Conservation (phyloP, 2,888 invertebrate species). For the Malachius bipustulatus region DNA sequence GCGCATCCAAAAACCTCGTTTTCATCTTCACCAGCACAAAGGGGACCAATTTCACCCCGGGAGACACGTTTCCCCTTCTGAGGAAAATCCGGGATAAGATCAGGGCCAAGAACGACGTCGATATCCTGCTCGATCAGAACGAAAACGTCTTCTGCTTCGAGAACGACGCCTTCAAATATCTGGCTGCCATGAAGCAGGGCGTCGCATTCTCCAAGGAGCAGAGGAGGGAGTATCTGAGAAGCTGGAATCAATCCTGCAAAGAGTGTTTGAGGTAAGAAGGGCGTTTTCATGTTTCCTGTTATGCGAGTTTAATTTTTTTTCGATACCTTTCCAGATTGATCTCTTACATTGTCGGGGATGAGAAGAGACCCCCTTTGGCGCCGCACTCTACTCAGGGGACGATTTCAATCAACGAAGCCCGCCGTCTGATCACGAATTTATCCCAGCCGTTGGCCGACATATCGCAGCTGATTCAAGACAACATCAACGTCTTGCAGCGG, state of each 20-base stretch:
- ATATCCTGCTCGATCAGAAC: slow-evolving; percentile 21
- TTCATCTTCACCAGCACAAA: slow-evolving; percentile 31
- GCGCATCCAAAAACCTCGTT: slow-evolving; percentile 29
- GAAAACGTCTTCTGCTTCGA: slow-evolving; percentile 32
- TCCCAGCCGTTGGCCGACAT: slow-evolving; percentile 31
- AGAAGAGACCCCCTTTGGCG: slow-evolving; percentile 17
- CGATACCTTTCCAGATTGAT: slow-evolving; percentile 23
- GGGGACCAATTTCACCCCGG: slow-evolving; percentile 26
- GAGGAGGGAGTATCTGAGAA: slow-evolving; percentile 16
- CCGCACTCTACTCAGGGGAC: slow-evolving; percentile 30
- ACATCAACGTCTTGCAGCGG: slow-evolving; percentile 24
- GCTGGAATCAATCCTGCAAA: slow-evolving; percentile 19
- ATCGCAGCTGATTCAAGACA: slow-evolving; percentile 29
- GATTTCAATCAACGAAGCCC: slow-evolving; percentile 29
- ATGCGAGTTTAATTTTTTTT: slow-evolving; percentile 10
- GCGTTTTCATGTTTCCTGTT: neutral
- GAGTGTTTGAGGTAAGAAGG: slow-evolving; percentile 25
- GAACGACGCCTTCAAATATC: slow-evolving; percentile 30
- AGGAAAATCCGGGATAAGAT: slow-evolving; percentile 23
- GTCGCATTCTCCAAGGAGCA: slow-evolving; percentile 15
- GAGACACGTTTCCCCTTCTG: slow-evolving; percentile 26
- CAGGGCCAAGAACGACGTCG: slow-evolving; percentile 21
- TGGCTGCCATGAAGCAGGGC: slow-evolving; percentile 26
- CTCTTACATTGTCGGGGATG: slow-evolving; percentile 24
- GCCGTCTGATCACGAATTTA: slow-evolving; percentile 28